Base-by-base conservation (phyloP, 2,113 vertebrate species). In the Tichodroma muraria region DNA sequence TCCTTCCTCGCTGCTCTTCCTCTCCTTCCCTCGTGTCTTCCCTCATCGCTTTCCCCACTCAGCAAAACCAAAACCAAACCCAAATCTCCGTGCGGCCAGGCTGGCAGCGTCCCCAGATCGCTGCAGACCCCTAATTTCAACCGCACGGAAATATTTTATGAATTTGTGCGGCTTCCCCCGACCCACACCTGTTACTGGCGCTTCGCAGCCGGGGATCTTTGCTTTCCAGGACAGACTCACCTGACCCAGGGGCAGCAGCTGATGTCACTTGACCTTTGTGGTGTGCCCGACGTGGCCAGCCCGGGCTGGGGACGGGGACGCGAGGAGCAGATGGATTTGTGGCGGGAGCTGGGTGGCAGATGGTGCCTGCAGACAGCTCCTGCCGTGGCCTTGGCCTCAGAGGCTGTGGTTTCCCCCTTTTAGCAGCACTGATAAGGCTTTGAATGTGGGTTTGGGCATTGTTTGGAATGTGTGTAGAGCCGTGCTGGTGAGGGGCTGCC, bases 311-410 rank as follows among this genome's bases (percentile, higher is more conserved):
- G 78, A 61, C 18, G 66, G 57, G 56, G 42, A 15, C 68, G 10
- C 3, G 12, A 52, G 13, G 53, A 94, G 85, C 94, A 95, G 95
- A 86, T 92, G 96, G 93, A 20, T 77, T 68, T 94, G 70, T 59
- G 80, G 89, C 61, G 72, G 56, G 92, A 81, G 65, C 72, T 84
- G 30, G 8, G 88, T 89, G 93, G 87, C 97, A 97, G 95, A 94
- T 96, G 95, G 95, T 88, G 94, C 84, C 89, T 52, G 10, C 85
- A 94, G 83, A 77, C 63, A 53, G 61, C 61, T 80, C n/a, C 68
- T 72, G 91, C 18, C 42, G 13, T 64, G 72, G 66, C 75, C 77
- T 66, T 1, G 0, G 23, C 64, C 84, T 27, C 40, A 14, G 22
- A 3, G 87, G 45, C 49, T 14, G 42, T 16, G 52, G 35, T 6